These are phyloP conservation scores for Nymphalis polychloros DNA, from an alignment of 2,888 invertebrate species.

Conservation along the genomic window DNA sequence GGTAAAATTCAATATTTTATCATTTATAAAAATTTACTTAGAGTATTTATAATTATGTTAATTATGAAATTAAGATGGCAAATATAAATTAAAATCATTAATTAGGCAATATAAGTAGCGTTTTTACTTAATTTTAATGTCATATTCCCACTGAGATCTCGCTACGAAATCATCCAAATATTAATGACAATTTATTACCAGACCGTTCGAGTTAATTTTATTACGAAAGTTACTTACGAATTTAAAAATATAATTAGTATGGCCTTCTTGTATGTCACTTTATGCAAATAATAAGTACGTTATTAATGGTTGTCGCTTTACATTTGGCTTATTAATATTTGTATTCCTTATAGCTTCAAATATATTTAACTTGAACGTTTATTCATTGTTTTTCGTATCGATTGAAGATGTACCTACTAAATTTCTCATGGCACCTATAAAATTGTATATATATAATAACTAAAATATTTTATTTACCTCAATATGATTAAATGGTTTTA, in stretches of 20 bases:
- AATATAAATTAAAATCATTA: conserved; percentile 24
- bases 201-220: conserved; percentile 9
- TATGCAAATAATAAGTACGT: conserved; percentile 26
- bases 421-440: background rate
- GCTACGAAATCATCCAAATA: conserved; percentile 9
- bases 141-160: conserved; percentile 6
- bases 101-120: conserved; percentile 16
- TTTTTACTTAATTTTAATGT: conserved; percentile 11
- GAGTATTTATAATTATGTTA: background rate
- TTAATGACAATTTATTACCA: conserved; percentile 24
- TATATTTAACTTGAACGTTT: conserved; percentile 6
- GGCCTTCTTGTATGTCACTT: conserved; percentile 18
- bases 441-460: background rate
- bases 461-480: background rate
- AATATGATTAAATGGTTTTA: background rate
- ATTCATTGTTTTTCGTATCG: background rate
- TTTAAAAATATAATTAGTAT: conserved; percentile 19
- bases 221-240: background rate
- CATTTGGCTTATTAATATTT: conserved; percentile 7
- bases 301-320: conserved; percentile 24
- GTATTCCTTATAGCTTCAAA: conserved; percentile 14
- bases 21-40: background rate
- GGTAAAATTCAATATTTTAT: background rate
- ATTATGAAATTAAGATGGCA: background rate
- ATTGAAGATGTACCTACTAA: conserved; percentile 6